phyloP scores from a whole-genome alignment of 2,113 vertebrate genomes.

The Apaloderma vittatum region DNA sequence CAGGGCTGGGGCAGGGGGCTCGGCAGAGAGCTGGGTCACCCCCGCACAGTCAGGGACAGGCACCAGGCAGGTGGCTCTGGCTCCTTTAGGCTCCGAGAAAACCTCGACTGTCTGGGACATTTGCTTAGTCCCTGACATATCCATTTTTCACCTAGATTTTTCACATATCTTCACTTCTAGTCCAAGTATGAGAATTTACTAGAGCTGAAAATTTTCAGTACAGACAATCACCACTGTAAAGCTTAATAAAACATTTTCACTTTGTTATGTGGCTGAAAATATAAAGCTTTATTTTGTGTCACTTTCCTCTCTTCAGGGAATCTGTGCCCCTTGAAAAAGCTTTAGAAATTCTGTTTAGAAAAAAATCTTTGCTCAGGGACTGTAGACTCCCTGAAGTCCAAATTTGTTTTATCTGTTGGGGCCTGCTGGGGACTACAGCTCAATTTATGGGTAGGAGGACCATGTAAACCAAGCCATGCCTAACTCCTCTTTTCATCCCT shows the following conservation, averaged over 20 bases:
- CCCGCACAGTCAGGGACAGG: too few relatives aligned
- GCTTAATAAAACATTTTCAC: not conserved
- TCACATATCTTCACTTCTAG: not conserved
- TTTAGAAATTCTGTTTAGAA: not conserved
- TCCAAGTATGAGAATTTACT: not conserved
- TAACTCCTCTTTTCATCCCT: not conserved
- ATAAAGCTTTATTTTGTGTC: not conserved
- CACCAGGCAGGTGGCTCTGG: too few relatives aligned
- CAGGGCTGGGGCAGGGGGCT: too few relatives aligned
- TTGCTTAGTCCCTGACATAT: not conserved
- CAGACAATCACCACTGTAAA: not conserved
- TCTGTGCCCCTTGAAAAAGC: not conserved
- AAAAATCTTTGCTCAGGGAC: not conserved
- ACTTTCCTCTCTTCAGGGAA: not conserved
- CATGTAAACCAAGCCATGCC: not conserved
- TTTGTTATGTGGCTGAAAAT: not conserved
- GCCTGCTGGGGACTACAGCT: not conserved
- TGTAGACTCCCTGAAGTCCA: not conserved
- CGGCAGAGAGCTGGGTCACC: too few relatives aligned
- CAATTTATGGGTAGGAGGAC: not conserved
- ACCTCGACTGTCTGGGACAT: too few relatives aligned
- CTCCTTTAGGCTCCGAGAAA: too few relatives aligned
- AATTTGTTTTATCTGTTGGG: not conserved
- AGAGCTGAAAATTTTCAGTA: not conserved
- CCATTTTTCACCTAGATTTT: not conserved